A percentile compares a stretch with the other conserved stretches of the same genome.
These are phyloP conservation scores for Aporophyla nigra DNA, from an alignment of 2,888 invertebrate species.

Conservation along the genomic window DNA sequence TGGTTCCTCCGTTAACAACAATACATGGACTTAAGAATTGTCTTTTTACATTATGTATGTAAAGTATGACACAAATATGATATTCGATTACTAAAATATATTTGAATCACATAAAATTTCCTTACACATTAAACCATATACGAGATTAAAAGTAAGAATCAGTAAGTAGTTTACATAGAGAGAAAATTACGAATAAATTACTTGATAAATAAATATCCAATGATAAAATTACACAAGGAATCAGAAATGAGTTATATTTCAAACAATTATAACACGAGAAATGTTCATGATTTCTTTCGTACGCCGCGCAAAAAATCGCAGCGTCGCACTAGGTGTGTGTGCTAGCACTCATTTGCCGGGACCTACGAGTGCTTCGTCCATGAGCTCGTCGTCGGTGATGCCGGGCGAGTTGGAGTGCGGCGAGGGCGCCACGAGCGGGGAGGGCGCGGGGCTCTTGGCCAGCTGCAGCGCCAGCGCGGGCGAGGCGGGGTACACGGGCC, in stretches of 20 bases:
- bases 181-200: slow-evolving; percentile 61
- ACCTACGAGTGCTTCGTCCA: slow-evolving; percentile 96
- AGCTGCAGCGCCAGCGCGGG: slow-evolving; percentile 93
- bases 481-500: slow-evolving; percentile 91
- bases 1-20: slow-evolving; percentile 67
- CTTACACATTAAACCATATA: slow-evolving; percentile 56
- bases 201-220: slow-evolving; percentile 62
- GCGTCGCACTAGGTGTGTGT: slow-evolving; percentile 1
- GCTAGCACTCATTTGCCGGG: slow-evolving; percentile 92
- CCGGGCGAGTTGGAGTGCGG: slow-evolving; percentile 94
- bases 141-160: slow-evolving; percentile 54
- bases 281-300: slow-evolving; percentile 36
- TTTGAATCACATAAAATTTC: slow-evolving; percentile 63
- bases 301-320: slow-evolving; percentile 20
- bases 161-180: slow-evolving; percentile 58
- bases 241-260: slow-evolving; percentile 47
- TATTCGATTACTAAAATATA: slow-evolving; percentile 61
- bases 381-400: slow-evolving; percentile 97
- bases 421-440: slow-evolving; percentile 93
- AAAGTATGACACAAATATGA: slow-evolving; percentile 66
- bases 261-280: slow-evolving; percentile 47
- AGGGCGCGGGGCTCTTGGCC: slow-evolving; percentile 94
- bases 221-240: slow-evolving; percentile 62
- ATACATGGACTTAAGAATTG: slow-evolving; percentile 64
- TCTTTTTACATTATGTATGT: slow-evolving; percentile 65